Conservation (phyloP, 1,140 invertebrate species). For the Planococcus citri region DNA sequence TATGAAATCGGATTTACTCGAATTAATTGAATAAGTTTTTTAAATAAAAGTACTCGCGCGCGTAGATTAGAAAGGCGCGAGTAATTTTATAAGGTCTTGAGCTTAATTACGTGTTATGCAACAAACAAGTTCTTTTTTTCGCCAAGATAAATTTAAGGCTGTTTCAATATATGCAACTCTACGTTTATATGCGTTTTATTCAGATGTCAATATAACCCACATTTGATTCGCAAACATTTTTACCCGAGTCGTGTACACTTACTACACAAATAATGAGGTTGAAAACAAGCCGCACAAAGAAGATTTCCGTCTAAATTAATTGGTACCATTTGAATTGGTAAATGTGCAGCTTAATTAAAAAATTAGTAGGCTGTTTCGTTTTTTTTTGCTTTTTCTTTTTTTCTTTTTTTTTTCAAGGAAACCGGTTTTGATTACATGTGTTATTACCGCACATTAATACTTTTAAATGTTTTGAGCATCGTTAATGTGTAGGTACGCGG, state of each 20-base stretch:
- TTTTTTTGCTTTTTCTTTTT: neutral
- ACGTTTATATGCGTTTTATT: neutral
- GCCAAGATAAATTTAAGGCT: no score
- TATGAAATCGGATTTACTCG: neutral
- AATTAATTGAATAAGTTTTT: no score
- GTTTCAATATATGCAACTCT: no score
- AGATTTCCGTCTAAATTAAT: constrained; percentile 13
- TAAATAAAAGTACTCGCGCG: neutral
- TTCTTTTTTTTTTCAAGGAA: neutral
- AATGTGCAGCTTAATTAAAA: constrained; percentile 16
- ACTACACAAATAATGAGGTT: neutral
- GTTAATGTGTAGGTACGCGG: no score
- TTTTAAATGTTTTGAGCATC: neutral
- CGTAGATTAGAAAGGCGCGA: neutral
- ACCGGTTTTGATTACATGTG: constrained; percentile 3
- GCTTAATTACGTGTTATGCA: neutral
- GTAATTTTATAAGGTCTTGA: neutral
- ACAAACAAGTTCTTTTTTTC: neutral
- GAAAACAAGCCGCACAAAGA: constrained; percentile 11
- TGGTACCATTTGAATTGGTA: constrained; percentile 5
- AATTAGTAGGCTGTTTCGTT: constrained; percentile 1
- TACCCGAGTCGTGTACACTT: neutral
- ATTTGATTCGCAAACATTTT: neutral
- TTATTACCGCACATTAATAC: neutral
- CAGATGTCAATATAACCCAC: constrained; percentile 1